A percentile compares a stretch with the other conserved stretches of the same genome.
phyloP scores from a whole-genome alignment of 2,113 vertebrate genomes.

The Calyptomena viridis region DNA sequence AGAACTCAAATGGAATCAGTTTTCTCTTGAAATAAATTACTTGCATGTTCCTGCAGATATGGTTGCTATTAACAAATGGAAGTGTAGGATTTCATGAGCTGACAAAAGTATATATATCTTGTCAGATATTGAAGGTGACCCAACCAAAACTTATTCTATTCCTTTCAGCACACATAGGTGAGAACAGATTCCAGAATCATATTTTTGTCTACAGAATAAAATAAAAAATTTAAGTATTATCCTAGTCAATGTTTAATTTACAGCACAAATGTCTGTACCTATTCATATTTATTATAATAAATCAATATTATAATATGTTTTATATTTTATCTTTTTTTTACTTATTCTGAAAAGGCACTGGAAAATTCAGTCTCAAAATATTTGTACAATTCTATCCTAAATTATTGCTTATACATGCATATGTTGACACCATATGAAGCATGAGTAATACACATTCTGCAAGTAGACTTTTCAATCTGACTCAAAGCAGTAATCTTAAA shows the following conservation, averaged over 20 bases:
- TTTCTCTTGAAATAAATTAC: constrained; percentile 40
- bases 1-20: neutral
- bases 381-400: neutral
- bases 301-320: neutral
- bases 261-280: neutral
- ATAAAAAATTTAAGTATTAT: neutral
- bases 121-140: neutral
- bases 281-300: neutral
- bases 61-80: neutral
- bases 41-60: neutral
- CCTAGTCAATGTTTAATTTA: neutral
- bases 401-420: neutral
- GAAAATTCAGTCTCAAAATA: neutral
- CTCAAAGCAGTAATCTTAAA: neutral
- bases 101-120: neutral
- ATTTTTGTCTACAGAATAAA: neutral
- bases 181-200: neutral
- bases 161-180: neutral
- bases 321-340: neutral
- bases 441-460: neutral
- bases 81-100: constrained; percentile 6
- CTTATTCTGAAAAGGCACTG: neutral
- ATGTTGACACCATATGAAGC: neutral
- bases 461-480: neutral
- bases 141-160: neutral